phyloP scores from a whole-genome alignment of 1,140 invertebrate genomes.

The Drosophila repleta region DNA sequence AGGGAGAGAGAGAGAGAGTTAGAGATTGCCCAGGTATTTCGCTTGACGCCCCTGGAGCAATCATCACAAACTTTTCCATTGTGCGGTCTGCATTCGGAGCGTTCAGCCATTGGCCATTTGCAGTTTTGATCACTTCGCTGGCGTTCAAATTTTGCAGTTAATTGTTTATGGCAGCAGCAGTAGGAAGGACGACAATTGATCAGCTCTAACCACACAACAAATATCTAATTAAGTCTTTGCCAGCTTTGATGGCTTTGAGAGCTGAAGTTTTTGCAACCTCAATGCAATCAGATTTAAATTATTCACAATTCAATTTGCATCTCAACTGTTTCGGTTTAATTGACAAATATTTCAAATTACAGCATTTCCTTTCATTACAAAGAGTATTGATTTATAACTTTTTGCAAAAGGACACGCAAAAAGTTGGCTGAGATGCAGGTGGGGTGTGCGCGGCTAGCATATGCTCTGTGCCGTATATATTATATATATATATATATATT shows the following conservation, averaged over 20 bases:
- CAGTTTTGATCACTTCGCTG: slow-evolving; percentile 9
- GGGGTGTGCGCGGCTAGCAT: background rate
- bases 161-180: slow-evolving; percentile 27
- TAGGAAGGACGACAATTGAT: background rate
- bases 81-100: slow-evolving; percentile 22
- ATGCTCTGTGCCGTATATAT: background rate
- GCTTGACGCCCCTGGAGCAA: slow-evolving; percentile 1
- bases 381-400: slow-evolving; percentile 17
- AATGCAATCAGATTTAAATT: slow-evolving; percentile 14
- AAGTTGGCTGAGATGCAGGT: background rate
- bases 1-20: too few relatives aligned
- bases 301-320: slow-evolving; percentile 21
- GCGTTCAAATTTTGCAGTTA: slow-evolving; percentile 33
- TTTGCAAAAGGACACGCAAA: background rate
- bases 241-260: background rate
- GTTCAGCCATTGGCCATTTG: background rate
- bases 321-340: slow-evolving; percentile 8
- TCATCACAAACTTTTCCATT: slow-evolving; percentile 11
- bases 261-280: background rate
- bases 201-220: background rate
- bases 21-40: slow-evolving; percentile 3
- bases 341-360: slow-evolving; percentile 11
- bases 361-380: background rate
- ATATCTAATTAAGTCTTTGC: slow-evolving; percentile 4
- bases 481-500: too few relatives aligned